Evolutionary conservation across 1,140 invertebrate genomes (phyloP).

Genomic region (Drosophila kurseongensis): DNA sequence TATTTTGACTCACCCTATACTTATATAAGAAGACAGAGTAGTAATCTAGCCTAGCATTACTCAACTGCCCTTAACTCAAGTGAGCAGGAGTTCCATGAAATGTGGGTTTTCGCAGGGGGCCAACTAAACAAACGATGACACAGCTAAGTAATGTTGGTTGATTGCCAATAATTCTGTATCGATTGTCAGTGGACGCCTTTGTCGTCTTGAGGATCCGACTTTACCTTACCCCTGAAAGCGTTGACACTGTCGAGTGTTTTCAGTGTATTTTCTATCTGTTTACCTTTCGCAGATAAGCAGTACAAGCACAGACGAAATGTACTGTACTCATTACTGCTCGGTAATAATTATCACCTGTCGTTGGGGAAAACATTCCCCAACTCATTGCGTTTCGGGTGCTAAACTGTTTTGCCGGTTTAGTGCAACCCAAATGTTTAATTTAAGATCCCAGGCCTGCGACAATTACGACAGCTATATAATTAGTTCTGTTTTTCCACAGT

Average conservation of each 20-base stretch:
- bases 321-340: conserved; percentile 15
- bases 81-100: conserved; percentile 19
- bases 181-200: conserved; percentile 44
- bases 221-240: background rate
- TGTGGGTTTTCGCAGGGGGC: background rate
- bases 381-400: conserved; percentile 16
- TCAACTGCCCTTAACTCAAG: conserved; percentile 2
- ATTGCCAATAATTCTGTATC: conserved; percentile 70
- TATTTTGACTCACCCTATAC: conserved; percentile 2
- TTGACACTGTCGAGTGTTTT: conserved; percentile 22
- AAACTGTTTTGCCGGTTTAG: conserved; percentile 3
- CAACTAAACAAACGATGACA: conserved; percentile 44
- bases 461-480: conserved; percentile 17
- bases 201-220: conserved; percentile 28
- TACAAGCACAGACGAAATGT: conserved; percentile 5
- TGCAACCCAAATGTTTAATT: conserved; percentile 17
- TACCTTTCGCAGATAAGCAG: conserved; percentile 39
- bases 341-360: conserved; percentile 28
- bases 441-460: background rate
- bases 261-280: conserved; percentile 21
- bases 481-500: conserved; percentile 8
- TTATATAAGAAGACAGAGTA: conserved; percentile 20
- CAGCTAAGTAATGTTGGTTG: conserved; percentile 55
- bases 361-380: background rate
- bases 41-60: conserved; percentile 31